These are phyloP conservation scores for Lasius platythorax DNA, from an alignment of 2,888 invertebrate genomes.

Conservation along the genomic window DNA sequence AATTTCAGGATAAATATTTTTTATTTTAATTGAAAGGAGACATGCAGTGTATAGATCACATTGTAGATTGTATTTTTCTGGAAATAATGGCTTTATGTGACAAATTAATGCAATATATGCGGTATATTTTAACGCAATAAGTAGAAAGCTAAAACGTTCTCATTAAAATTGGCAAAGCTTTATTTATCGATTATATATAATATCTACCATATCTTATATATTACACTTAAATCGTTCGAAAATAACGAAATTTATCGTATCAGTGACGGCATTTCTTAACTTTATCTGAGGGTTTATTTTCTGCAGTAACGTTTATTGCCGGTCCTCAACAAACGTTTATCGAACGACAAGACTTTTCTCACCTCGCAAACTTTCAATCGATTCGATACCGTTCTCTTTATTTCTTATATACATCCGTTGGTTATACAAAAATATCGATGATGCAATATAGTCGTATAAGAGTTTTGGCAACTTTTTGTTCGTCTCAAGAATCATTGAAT, in stretches of 20 bases:
- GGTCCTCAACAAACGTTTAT: slow-evolving; percentile 54
- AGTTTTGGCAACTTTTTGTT: slow-evolving; percentile 21
- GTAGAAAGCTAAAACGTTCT: background rate
- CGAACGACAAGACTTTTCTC: slow-evolving; percentile 61
- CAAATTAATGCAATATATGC: background rate
- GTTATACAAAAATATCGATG: slow-evolving; percentile 25
- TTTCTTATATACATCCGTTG: slow-evolving; percentile 13
- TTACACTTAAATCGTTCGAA: slow-evolving; percentile 29
- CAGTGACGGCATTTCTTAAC: background rate
- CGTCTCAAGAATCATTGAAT: background rate
- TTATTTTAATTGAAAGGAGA: background rate
- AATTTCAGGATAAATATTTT: background rate
- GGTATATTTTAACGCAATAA: background rate
- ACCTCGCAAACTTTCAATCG: slow-evolving; percentile 69
- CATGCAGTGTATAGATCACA: background rate
- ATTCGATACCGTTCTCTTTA: slow-evolving; percentile 57
- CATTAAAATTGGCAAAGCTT: background rate
- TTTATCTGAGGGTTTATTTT: slow-evolving; percentile 33
- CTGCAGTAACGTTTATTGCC: slow-evolving; percentile 46
- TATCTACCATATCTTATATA: background rate
- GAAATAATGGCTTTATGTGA: background rate
- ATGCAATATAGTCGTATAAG: background rate
- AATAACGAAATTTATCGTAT: slow-evolving; percentile 56
- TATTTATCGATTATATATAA: slow-evolving; percentile 3
- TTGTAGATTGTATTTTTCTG: background rate